These are phyloP conservation scores for Myopa testacea DNA, from an alignment of 2,888 invertebrate species.

Conservation along the genomic window DNA sequence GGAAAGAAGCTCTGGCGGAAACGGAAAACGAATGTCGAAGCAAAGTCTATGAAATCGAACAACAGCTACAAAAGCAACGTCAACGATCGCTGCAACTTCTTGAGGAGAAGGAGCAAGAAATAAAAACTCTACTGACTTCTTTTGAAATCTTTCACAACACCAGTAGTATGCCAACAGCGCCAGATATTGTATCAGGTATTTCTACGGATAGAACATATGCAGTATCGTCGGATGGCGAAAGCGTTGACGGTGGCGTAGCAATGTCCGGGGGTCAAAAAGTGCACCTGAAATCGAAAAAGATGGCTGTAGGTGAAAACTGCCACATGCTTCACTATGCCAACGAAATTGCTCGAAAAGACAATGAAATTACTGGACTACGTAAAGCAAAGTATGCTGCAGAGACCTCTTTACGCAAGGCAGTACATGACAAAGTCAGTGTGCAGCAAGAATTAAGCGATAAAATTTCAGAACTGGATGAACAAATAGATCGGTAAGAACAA, in stretches of 20 bases:
- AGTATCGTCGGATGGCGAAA: constrained; percentile 57
- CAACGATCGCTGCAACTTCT: constrained; percentile 82
- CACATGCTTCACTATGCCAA: constrained; percentile 86
- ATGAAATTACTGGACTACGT: constrained; percentile 80
- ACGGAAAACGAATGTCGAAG: constrained; percentile 71
- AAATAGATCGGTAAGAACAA: constrained; percentile 72
- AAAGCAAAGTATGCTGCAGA: constrained; percentile 77
- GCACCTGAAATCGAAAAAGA: constrained; percentile 55
- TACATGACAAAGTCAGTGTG: constrained; percentile 71
- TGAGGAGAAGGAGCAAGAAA: constrained; percentile 83
- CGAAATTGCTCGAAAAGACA: constrained; percentile 83
- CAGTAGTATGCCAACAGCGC: constrained; percentile 9
- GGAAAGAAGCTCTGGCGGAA: constrained; percentile 60
- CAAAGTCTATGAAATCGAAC: constrained; percentile 74
- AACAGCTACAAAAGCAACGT: constrained; percentile 82
- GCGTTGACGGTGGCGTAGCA: constrained; percentile 50
- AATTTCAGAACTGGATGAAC: constrained; percentile 72
- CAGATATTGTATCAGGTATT: constrained; percentile 8
- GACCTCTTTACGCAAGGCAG: constrained; percentile 71
- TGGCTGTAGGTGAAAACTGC: constrained; percentile 73
- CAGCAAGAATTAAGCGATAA: constrained; percentile 70
- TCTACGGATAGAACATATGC: constrained; percentile 34
- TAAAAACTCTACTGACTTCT: constrained; percentile 73
- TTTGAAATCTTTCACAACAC: constrained; percentile 69
- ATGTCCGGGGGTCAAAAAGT: constrained; percentile 44